A percentile compares a stretch with the other conserved stretches of the same genome.
These are phyloP conservation scores for Pogoniulus pusillus DNA, from an alignment of 2,797 vertebrate genomes.

Conservation along the genomic window DNA sequence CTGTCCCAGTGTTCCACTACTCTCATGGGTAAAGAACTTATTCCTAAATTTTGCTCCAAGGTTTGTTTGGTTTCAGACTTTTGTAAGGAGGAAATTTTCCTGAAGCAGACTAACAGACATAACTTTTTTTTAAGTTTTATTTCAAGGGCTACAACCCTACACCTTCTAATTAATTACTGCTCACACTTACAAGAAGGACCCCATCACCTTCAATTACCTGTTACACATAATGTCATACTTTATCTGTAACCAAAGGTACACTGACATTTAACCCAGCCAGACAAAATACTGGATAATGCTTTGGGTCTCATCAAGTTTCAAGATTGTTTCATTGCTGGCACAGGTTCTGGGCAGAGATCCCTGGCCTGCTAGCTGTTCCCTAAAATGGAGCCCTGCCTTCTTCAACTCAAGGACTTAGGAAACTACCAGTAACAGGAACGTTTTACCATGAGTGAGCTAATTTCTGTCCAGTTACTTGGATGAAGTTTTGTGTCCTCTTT, in stretches of 20 bases:
- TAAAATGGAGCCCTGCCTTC: neutral
- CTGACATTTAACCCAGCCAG: neutral
- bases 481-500: neutral
- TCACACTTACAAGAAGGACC: neutral
- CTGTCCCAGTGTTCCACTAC: too few species aligned
- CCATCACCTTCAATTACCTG: neutral
- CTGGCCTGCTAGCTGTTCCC: neutral
- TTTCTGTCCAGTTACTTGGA: neutral
- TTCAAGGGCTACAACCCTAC: neutral
- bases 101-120: neutral
- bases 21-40: too few species aligned
- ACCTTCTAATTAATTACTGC: neutral
- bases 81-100: neutral
- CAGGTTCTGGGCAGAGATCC: neutral
- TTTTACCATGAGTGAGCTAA: neutral
- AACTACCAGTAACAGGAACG: neutral
- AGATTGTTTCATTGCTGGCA: neutral
- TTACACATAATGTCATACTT: neutral
- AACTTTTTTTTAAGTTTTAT: neutral
- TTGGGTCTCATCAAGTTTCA: neutral
- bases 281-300: neutral
- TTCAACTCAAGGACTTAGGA: neutral
- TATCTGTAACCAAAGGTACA: accelerated
- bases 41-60: neutral
- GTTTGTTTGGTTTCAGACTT: neutral